These are phyloP conservation scores for Hipposideros armiger DNA, from an alignment of 2,113 vertebrate species.

Conservation along the genomic window DNA sequence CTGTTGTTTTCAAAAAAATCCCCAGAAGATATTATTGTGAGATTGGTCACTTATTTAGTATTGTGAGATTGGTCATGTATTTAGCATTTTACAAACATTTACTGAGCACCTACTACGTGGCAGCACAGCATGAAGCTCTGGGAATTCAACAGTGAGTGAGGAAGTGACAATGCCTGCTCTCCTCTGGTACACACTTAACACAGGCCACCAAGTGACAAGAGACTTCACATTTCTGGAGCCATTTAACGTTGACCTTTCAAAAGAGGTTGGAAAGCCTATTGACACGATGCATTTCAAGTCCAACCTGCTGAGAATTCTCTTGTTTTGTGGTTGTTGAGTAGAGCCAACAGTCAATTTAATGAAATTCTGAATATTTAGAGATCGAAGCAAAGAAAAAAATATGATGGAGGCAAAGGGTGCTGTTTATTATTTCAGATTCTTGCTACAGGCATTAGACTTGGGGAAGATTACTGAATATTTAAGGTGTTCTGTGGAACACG, in stretches of 20 bases:
- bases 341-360: not conserved
- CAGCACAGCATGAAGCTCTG: not conserved
- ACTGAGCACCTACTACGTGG: not conserved
- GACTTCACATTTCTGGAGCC: not conserved
- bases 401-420: not conserved
- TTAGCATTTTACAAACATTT: not conserved
- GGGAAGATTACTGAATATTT: constrained; percentile 13
- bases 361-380: not conserved
- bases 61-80: not conserved
- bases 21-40: not conserved
- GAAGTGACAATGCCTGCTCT: rapidly evolving
- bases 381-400: not conserved
- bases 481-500: constrained; percentile 1
- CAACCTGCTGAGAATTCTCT: not conserved
- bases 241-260: not conserved
- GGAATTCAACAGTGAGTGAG: rapidly evolving
- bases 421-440: not conserved
- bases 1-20: not conserved
- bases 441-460: not conserved
- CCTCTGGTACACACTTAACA: not conserved
- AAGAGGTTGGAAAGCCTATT: not conserved
- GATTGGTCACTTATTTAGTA: not conserved
- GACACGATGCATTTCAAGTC: not conserved
- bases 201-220: not conserved
- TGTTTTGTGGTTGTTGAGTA: not conserved